Base-by-base conservation (phyloP, 2,797 vertebrate genomes). In the Lepus townsendii region DNA sequence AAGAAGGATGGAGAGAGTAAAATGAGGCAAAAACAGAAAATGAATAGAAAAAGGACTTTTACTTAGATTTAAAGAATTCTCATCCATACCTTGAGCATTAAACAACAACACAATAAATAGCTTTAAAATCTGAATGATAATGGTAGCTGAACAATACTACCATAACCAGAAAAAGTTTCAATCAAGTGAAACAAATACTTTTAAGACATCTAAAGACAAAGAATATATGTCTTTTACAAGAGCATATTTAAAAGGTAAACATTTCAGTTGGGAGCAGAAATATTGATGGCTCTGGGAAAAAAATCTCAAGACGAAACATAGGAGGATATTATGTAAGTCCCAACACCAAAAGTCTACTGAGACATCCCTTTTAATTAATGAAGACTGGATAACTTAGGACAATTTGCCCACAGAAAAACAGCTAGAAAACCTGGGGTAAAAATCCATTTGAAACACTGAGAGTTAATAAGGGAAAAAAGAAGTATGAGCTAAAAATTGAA, bases 381-480 rank as follows among this genome's bases (percentile, higher is more conserved):
- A 32, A 72, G 14, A 50, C 12, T 38, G 12, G 26, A 65, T 17
- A 85, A n/a, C 32, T 92, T 82, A 93, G 26, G 52, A 0, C 35
- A 90, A 75, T 5, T 13, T 8, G 65, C 24, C 8, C 26, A 72
- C 26, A 9, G 14, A 75, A 65, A 52, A 60, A 57, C 62, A 77
- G 27, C 7, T 57, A 54, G 27, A 72, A 90, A 85, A 47, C 66
- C 35, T 52, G 11, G 3, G 66, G 52, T 13, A 30, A 78, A 91
- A 83, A 71, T 71, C 6, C 63, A 30, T 80, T 32, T 72, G 69
- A 71, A 72, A 20, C 14, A 73, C 5, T 90, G 65, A 84, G 52
- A 84, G 47, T 62, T 93, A 92, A 84, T 42, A 65, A 93, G 69
- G 19, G 3, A 88, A 7, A 24, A n/a, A 92, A 73, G 52, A 94